Base-by-base conservation (phyloP, 2,888 invertebrate species). In the Eristalis tenax region DNA sequence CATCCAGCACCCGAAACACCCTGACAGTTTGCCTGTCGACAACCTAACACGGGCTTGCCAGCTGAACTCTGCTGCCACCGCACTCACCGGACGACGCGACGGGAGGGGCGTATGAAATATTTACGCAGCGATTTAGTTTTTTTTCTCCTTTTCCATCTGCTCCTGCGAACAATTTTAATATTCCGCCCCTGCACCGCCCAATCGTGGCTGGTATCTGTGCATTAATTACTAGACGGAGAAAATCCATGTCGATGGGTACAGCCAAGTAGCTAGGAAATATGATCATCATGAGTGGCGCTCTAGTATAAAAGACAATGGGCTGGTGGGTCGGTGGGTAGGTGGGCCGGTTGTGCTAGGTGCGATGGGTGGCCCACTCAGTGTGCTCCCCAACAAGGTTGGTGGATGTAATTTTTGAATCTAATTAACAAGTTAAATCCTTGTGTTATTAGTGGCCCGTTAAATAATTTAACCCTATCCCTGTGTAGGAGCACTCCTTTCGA, bases 391-490 rank as follows among this genome's bases (percentile, higher is more conserved):
- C 50, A 50, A 50, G 77, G 56, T 57, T 40, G 69, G 73, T 68
- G 38, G 35, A 71, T 79, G 63, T 79, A 83, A 79, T 79, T 87
- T 87, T 79, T 79, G 83, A 87, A 83, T 87, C 79, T 83, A 83
- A 87, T 87, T 87, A 87, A 83, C 83, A 87, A 87, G 75, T 79
- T 83, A 79, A 87, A 87, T 87, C 83, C 75, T 74, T 68, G 75
- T 79, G 86, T 75, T 87, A 82, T 87, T 79, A 87, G 86, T 87
- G 86, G 65, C 79, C 83, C 71, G 75, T 79, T 87, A 71, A 87
- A 87, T 87, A 79, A 87, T 87, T 83, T 70, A 83, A 79, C 75
- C 75, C 66, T 75, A 59, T 79, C 79, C 63, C 59, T 43, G 70
- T 40, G 57, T 59, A 11, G 59, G 13, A 59, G 18, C 50, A 50